Conservation (phyloP, 2,888 invertebrate species). For the Apamea crenata region DNA sequence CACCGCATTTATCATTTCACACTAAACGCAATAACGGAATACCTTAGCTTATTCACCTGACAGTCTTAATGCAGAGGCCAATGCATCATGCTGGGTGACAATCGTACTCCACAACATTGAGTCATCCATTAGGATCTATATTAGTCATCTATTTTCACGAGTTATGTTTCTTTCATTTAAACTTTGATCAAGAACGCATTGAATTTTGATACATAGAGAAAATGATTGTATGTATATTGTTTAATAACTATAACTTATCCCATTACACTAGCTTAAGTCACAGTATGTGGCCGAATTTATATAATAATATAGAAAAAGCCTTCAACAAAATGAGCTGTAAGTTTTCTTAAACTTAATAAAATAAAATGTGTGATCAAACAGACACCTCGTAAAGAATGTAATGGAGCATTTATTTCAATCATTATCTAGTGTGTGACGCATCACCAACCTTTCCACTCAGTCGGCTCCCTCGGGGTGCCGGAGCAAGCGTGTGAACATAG, state of each 20-base stretch:
- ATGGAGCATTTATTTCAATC: constrained; percentile 4
- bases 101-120: neutral
- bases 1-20: neutral
- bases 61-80: neutral
- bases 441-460: constrained; percentile 29
- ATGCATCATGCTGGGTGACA: neutral
- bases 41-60: neutral
- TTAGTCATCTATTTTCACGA: neutral
- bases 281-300: neutral
- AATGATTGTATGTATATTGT: neutral
- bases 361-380: neutral
- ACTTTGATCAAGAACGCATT: neutral
- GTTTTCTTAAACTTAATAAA: neutral
- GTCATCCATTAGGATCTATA: neutral
- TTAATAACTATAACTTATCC: neutral
- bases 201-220: neutral
- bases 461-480: neutral
- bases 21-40: neutral
- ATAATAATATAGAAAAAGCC: neutral
- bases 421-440: constrained; percentile 29
- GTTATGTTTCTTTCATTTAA: neutral
- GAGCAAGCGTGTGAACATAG: neutral
- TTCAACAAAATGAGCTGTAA: neutral
- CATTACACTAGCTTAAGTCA: neutral
- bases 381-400: neutral